A percentile compares a stretch with the other conserved stretches of the same genome.
Conservation (phyloP, 2,888 invertebrate genomes). For the Apotomis betuletana region DNA sequence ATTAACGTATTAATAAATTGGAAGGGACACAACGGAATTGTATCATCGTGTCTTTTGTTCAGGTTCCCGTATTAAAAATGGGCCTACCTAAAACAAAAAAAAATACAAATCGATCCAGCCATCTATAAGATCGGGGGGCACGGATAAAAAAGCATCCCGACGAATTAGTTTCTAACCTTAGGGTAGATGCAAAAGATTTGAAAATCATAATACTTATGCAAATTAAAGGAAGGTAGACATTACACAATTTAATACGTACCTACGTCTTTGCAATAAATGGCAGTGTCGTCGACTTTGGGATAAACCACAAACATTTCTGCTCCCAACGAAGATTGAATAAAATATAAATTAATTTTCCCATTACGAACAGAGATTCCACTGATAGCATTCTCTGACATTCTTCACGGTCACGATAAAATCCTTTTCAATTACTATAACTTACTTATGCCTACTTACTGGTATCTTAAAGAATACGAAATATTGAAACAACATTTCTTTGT, state of each 20-base stretch:
- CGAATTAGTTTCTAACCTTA: no score
- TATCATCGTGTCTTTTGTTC: no score
- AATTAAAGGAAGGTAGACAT: no score
- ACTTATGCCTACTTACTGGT: conserved; percentile 35
- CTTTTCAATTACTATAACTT: conserved; percentile 36
- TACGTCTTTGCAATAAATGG: background rate
- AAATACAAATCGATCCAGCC: no score
- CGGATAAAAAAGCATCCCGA: no score
- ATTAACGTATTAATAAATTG: background rate
- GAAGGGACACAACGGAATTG: no score
- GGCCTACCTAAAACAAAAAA: no score
- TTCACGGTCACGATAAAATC: conserved; percentile 27
- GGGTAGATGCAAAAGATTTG: no score
- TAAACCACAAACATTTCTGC: background rate
- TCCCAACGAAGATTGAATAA: background rate
- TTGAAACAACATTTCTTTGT: conserved; percentile 54
- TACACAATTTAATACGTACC: no score
- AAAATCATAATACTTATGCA: no score
- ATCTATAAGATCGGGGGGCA: no score
- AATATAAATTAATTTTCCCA: background rate
- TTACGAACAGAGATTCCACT: conserved; percentile 6
- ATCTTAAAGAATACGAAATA: conserved; percentile 46
- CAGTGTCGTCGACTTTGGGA: background rate
- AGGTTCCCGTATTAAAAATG: no score
- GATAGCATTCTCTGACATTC: conserved; percentile 3